These are phyloP conservation scores for Tachuris rubrigastra DNA, from an alignment of 2,113 vertebrate genomes.

Conservation along the genomic window DNA sequence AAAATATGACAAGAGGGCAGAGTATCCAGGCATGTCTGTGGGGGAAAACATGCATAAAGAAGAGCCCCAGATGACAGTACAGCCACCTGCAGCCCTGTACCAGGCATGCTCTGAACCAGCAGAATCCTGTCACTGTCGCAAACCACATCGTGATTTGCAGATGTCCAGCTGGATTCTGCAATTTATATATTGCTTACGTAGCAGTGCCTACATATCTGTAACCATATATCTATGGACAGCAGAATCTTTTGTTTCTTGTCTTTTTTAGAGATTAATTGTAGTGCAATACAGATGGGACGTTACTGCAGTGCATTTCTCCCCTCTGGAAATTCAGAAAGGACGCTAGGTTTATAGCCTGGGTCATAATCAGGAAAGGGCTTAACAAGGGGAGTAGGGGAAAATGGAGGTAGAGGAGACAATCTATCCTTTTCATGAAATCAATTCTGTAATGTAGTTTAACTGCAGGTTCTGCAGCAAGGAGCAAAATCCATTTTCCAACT, in stretches of 20 bases:
- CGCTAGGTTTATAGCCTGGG: neutral
- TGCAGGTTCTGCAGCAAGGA: conserved; percentile 28
- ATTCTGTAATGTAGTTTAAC: conserved; percentile 27
- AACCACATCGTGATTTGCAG: conserved; percentile 1
- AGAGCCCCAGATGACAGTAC: neutral
- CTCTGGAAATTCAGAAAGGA: neutral
- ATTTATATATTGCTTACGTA: neutral
- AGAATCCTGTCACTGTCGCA: conserved; percentile 33
- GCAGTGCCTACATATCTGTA: neutral
- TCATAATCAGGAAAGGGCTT: conserved; percentile 6
- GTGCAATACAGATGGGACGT: neutral
- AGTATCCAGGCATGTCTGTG: neutral
- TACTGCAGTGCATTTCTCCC: neutral
- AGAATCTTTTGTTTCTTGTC: conserved; percentile 20
- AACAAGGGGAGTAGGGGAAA: neutral
- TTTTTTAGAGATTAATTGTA: neutral
- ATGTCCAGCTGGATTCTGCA: conserved; percentile 34
- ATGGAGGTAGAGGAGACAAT: neutral
- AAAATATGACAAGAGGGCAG: neutral
- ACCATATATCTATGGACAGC: neutral
- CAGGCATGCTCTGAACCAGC: neutral
- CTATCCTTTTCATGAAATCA: conserved; percentile 46
- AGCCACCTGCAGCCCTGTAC: neutral
- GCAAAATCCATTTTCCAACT: conserved; percentile 29
- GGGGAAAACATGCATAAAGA: neutral